Conservation (phyloP, 1,140 invertebrate genomes). For the Pseudobourletiella spinata region DNA sequence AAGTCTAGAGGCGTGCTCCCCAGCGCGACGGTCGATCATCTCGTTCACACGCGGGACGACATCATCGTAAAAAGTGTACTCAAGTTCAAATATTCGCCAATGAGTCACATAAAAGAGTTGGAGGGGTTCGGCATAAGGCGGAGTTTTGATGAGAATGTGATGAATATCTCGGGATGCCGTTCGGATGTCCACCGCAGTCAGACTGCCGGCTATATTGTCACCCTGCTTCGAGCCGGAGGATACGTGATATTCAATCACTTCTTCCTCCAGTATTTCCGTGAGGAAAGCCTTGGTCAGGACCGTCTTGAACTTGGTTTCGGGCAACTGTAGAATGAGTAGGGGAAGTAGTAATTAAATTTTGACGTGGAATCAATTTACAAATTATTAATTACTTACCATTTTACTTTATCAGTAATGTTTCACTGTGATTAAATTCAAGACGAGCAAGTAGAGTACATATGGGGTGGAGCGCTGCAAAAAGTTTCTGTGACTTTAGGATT, state of each 20-base stretch:
- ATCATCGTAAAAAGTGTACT: not conserved
- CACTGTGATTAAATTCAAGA: too few species aligned
- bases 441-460: too few species aligned
- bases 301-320: not conserved
- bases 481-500: too few species aligned
- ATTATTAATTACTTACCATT: too few species aligned
- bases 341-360: too few species aligned
- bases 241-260: not conserved
- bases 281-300: not conserved
- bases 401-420: too few species aligned
- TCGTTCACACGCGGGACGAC: not conserved
- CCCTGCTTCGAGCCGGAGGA: not conserved
- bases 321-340: too few species aligned
- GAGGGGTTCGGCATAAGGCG: not conserved
- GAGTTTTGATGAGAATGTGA: not conserved
- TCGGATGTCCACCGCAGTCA: constrained; percentile 1
- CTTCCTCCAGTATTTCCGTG: not conserved
- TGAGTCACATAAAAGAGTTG: not conserved
- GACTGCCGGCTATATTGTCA: constrained; percentile 5
- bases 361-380: too few species aligned
- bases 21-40: not conserved
- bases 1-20: too few species aligned
- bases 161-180: not conserved
- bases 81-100: not conserved
- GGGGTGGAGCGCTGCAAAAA: too few species aligned